A percentile compares a stretch with the other conserved stretches of the same genome.
Evolutionary conservation across 2,113 vertebrate genomes (phyloP).

Genomic region (Bos indicus): DNA sequence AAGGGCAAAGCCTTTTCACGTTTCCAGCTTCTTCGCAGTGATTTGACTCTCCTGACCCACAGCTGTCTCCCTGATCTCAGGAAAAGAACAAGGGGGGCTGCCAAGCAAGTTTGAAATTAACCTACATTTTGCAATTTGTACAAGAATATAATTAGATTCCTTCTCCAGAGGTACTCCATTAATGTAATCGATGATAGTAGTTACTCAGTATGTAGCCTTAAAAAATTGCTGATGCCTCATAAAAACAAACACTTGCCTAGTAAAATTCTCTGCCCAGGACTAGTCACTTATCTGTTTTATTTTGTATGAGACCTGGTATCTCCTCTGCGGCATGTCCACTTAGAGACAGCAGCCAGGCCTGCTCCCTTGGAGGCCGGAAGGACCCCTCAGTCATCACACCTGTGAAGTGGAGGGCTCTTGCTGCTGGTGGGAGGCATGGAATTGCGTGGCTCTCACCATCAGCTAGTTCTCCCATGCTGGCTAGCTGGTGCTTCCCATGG

Average conservation of each 20-base stretch:
- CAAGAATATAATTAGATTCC: constrained; percentile 56
- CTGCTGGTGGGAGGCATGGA: neutral
- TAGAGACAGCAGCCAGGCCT: neutral
- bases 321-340: neutral
- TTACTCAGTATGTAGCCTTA: constrained; percentile 13
- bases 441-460: neutral
- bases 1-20: neutral
- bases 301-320: neutral
- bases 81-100: neutral
- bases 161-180: constrained; percentile 53
- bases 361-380: neutral
- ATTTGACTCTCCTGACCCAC: neutral
- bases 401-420: no score
- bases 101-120: constrained; percentile 39
- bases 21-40: neutral
- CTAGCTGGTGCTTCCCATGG: neutral
- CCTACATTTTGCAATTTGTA: constrained; percentile 48
- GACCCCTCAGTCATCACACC: neutral
- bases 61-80: neutral
- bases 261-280: neutral
- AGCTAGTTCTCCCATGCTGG: neutral
- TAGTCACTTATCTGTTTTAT: neutral
- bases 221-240: constrained; percentile 46
- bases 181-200: constrained; percentile 24
- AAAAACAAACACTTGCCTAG: constrained; percentile 49